These are phyloP conservation scores for Ciconia stormi DNA, from an alignment of 2,113 vertebrate species.

Conservation along the genomic window DNA sequence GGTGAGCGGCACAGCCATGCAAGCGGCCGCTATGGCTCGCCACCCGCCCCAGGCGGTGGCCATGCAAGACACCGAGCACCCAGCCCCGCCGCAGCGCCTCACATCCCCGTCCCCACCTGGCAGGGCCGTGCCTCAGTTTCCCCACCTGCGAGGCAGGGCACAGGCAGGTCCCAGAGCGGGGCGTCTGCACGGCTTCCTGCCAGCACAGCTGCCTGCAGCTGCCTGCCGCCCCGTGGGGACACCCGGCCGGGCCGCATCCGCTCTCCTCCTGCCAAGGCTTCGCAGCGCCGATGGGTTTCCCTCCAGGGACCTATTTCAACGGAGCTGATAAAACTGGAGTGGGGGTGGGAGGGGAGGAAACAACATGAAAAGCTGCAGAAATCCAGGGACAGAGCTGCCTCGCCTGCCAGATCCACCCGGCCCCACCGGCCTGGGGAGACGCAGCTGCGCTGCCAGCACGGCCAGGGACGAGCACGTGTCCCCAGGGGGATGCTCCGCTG, in stretches of 20 bases:
- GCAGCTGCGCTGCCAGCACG: rapidly evolving
- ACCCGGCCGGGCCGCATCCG: conserved; percentile 26
- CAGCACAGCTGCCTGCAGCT: conserved; percentile 37
- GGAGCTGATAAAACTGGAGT: conserved; percentile 15
- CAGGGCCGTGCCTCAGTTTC: conserved; percentile 35
- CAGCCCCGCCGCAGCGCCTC: rapidly evolving
- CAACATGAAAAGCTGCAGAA: conserved; percentile 3
- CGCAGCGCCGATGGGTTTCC: conserved; percentile 11
- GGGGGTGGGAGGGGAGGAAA: conserved; percentile 21
- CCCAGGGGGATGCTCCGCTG: not conserved
- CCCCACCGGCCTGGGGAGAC: not conserved
- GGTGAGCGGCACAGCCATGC: rapidly evolving
- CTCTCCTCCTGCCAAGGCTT: conserved; percentile 48
- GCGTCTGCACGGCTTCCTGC: not conserved
- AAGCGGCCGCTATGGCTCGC: rapidly evolving
- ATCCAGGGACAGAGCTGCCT: not conserved
- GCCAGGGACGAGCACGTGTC: not conserved
- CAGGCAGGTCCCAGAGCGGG: not conserved
- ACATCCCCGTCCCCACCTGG: not conserved
- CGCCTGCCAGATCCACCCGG: not conserved
- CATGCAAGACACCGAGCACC: rapidly evolving
- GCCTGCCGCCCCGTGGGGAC: not conserved
- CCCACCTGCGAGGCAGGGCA: not conserved
- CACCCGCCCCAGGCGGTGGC: not conserved
- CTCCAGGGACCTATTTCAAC: conserved; percentile 32